Conservation (phyloP, 2,888 invertebrate species). For the Augiades crinisus region DNA sequence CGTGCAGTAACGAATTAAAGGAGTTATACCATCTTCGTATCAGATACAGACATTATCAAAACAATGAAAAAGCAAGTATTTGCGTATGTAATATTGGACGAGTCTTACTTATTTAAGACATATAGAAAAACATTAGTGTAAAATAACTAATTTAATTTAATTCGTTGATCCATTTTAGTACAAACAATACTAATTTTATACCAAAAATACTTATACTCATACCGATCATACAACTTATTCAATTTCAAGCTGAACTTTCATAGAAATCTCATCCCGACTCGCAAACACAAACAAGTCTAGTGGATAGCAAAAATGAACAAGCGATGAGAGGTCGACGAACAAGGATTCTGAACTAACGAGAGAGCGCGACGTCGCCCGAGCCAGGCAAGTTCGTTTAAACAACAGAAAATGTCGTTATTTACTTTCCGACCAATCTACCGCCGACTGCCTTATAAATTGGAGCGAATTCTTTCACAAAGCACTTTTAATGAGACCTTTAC, state of each 20-base stretch:
- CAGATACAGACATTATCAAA: no score
- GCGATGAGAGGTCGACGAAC: slow-evolving; percentile 7
- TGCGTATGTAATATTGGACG: no score
- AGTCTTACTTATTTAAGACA: no score
- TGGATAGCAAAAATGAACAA: slow-evolving; percentile 18
- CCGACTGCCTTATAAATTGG: slow-evolving; percentile 72
- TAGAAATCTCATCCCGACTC: slow-evolving; percentile 13
- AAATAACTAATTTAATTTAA: no score
- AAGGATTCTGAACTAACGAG: slow-evolving; percentile 15
- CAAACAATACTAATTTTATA: no score
- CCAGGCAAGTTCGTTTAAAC: slow-evolving; percentile 50
- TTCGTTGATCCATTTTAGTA: no score
- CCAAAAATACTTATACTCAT: no score
- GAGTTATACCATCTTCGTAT: no score
- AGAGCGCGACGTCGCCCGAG: slow-evolving; percentile 28
- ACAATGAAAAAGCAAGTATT: no score
- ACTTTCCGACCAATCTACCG: slow-evolving; percentile 62
- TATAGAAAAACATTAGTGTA: no score
- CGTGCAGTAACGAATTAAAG: no score
- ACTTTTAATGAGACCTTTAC: slow-evolving; percentile 78
- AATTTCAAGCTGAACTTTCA: slow-evolving; percentile 10
- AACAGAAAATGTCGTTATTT: slow-evolving; percentile 66
- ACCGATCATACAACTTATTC: slow-evolving; percentile 18
- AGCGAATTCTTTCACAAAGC: slow-evolving; percentile 72
- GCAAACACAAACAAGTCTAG: slow-evolving; percentile 18